Conservation (phyloP, 2,797 vertebrate species). For the Micrastur ruficollis region DNA sequence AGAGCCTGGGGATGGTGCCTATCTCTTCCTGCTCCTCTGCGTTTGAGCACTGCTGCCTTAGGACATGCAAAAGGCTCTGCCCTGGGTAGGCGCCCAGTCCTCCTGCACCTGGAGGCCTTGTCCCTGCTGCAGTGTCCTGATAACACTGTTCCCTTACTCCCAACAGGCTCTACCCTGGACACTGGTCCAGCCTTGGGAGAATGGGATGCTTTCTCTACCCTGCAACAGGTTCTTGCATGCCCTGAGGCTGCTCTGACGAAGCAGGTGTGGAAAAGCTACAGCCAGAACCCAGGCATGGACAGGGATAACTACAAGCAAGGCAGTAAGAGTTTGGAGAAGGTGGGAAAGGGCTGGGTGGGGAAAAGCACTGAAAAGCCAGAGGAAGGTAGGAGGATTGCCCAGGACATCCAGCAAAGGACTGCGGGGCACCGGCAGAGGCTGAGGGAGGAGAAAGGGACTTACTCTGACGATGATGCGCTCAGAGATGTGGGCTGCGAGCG, state of each 20-base stretch:
- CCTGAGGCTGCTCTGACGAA: background rate
- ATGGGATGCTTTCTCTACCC: background rate
- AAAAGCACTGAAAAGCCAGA: background rate
- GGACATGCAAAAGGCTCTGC: background rate
- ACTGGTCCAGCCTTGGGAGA: background rate
- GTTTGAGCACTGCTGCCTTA: background rate
- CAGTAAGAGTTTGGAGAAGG: background rate
- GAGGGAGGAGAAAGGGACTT: background rate
- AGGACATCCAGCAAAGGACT: background rate
- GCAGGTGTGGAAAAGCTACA: background rate
- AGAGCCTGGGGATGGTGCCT: background rate
- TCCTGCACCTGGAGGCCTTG: background rate
- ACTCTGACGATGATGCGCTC: constrained; percentile 99
- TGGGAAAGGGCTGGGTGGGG: background rate
- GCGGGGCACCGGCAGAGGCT: background rate
- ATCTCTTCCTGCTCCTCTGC: background rate
- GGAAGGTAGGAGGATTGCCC: background rate
- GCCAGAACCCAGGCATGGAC: background rate
- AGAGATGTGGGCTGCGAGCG: constrained; percentile 92
- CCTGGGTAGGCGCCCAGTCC: no score
- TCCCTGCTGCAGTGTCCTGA: background rate
- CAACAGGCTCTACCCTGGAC: background rate
- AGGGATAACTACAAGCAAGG: background rate
- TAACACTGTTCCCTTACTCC: background rate
- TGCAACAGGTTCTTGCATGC: background rate